Conservation (phyloP, 2,797 vertebrate species). For the Fistularia tabacaria region DNA sequence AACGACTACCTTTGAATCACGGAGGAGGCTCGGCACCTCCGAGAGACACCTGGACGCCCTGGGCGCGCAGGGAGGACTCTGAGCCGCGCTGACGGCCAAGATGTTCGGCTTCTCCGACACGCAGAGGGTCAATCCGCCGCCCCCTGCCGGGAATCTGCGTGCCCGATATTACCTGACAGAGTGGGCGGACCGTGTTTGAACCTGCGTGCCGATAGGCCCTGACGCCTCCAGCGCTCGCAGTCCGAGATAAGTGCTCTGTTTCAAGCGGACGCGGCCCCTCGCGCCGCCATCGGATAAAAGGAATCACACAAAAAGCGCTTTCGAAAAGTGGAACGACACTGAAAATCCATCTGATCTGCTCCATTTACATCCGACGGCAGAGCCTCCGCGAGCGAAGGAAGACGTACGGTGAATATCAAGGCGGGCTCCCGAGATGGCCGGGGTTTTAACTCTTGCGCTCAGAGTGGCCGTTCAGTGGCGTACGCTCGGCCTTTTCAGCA, state of each 20-base stretch:
- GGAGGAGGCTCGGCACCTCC: no score
- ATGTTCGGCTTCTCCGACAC: no score
- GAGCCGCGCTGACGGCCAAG: no score
- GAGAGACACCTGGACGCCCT: no score
- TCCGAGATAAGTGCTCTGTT: conserved; percentile 56
- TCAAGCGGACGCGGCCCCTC: conserved; percentile 44
- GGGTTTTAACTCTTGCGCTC: no score
- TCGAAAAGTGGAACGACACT: conserved; percentile 61
- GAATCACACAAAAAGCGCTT: conserved; percentile 57
- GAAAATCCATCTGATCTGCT: conserved; percentile 64
- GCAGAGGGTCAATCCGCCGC: no score
- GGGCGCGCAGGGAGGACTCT: no score
- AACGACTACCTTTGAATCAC: no score
- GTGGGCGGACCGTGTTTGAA: conserved; percentile 37
- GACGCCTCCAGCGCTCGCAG: conserved; percentile 46
- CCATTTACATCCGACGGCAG: conserved; percentile 67
- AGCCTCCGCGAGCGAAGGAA: conserved; percentile 47
- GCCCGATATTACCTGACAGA: conserved; percentile 28
- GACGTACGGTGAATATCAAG: conserved; percentile 59
- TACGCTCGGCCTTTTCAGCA: no score
- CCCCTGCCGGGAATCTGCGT: no score
- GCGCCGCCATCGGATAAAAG: conserved; percentile 41
- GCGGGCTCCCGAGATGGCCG: conserved; percentile 17
- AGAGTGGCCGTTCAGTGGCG: no score
- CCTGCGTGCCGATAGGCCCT: conserved; percentile 39